Evolutionary conservation across 2,113 vertebrate species (phyloP).

Genomic region (Toxotes jaculatrix): DNA sequence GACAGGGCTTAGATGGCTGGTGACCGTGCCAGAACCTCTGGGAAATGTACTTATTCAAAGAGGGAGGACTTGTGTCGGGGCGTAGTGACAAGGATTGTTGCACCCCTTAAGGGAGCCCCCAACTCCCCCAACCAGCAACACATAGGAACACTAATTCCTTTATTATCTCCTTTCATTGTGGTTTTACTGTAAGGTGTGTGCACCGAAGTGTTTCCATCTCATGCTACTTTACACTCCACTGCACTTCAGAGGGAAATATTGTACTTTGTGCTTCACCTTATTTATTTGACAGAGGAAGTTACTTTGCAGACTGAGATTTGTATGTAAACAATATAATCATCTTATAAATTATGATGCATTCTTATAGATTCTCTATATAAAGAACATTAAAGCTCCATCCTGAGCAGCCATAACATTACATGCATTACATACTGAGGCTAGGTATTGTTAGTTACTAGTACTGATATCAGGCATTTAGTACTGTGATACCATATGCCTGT

Average conservation of each 20-base stretch:
- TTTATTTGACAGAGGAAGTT: neutral
- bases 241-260: neutral
- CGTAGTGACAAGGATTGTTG: neutral
- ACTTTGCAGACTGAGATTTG: neutral
- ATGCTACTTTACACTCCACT: neutral
- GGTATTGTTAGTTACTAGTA: neutral
- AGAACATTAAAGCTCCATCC: neutral
- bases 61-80: neutral
- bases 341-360: neutral
- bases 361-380: neutral
- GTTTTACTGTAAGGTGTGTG: neutral
- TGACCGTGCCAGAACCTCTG: slow-evolving; percentile 13
- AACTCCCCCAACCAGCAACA: neutral
- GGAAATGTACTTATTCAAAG: slow-evolving; percentile 19
- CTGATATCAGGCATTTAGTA: no score
- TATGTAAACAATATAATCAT: neutral
- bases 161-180: neutral
- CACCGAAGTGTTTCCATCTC: neutral
- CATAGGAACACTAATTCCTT: neutral
- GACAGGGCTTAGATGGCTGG: neutral
- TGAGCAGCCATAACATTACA: neutral
- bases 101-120: neutral
- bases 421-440: neutral
- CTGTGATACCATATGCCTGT: no score
- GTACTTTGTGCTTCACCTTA: neutral